Base-by-base conservation (phyloP, 2,888 invertebrate species). In the Lapara coniferarum region DNA sequence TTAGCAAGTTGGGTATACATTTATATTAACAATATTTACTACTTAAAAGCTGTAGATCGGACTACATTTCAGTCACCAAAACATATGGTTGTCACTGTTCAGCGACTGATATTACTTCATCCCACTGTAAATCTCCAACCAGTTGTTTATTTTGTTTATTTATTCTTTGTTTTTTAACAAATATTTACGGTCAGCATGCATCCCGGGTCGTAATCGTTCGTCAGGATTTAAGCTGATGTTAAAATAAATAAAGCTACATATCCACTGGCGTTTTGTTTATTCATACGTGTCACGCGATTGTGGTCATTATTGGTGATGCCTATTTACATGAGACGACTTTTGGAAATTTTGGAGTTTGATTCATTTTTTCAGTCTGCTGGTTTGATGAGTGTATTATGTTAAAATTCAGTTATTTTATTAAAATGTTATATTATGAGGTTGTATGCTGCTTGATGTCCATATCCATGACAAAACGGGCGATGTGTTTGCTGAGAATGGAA, bases 181-280 rank as follows among this genome's bases (percentile, higher is more conserved):
- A 85, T 88, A 89, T 89, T 89, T 88, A 89, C 84, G 86, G 81
- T 77, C 81, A 79, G 76, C 78, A 80, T 80, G 77, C 80, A 77
- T 78, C 81, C 77, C 76, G 78, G 37, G 80, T 82, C 84, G 86
- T 89, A 88, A 89, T 85, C 86, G 86, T 89, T 84, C 79, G 84
- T 89, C 87, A 87, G 84, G 85, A 84, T 87, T 87, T 86, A 88
- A 86, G 85, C 84, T 82, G 81, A 81, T 86, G 85, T 85, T 88
- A 84, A 86, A 85, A 86, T 89, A 88, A 85, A 90, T 86, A 87
- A 80, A 78, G 75, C 78, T 75, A 78, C 81, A 83, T 84, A 86
- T 84, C 84, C 85, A 80, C 74, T 81, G 68, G 78, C 78, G 76
- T 77, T 74, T 73, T 77, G 80, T 86, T 81, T 81, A 82, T 81